These are phyloP conservation scores for Kryptolebias marmoratus DNA, from an alignment of 2,113 vertebrate genomes.

Conservation along the genomic window DNA sequence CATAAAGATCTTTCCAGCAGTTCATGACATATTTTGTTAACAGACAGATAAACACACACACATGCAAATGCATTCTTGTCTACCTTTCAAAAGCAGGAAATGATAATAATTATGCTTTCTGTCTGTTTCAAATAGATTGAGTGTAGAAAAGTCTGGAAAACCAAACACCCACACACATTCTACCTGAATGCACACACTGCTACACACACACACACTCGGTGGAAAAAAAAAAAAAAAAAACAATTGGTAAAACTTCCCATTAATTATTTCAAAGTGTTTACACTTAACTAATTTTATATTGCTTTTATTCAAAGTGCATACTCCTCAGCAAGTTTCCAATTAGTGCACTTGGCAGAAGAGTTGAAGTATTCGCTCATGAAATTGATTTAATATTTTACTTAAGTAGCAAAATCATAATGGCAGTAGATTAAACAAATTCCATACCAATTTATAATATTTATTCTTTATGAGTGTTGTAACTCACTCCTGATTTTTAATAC, in stretches of 20 bases:
- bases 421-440: too few relatives aligned
- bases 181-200: background rate
- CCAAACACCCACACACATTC: slow-evolving; percentile 7
- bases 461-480: too few relatives aligned
- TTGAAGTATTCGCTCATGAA: background rate
- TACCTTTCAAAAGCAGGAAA: too few relatives aligned
- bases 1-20: too few relatives aligned
- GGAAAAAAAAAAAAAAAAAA: background rate
- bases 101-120: background rate
- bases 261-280: background rate
- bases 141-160: background rate
- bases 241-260: background rate
- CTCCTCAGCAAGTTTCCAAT: slow-evolving; percentile 16
- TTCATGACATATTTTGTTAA: too few relatives aligned
- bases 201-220: background rate
- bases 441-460: too few relatives aligned
- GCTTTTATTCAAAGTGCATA: slow-evolving; percentile 6
- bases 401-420: background rate
- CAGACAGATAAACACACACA: too few relatives aligned
- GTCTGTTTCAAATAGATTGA: background rate
- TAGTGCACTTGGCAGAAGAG: slow-evolving; percentile 18
- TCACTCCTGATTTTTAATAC: too few relatives aligned
- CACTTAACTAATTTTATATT: background rate
- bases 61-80: too few relatives aligned
- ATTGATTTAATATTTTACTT: background rate